Percentiles rank a stretch among this genome's conserved stretches.
Conservation (phyloP, 2,797 vertebrate genomes). For the Allobates femoralis region DNA sequence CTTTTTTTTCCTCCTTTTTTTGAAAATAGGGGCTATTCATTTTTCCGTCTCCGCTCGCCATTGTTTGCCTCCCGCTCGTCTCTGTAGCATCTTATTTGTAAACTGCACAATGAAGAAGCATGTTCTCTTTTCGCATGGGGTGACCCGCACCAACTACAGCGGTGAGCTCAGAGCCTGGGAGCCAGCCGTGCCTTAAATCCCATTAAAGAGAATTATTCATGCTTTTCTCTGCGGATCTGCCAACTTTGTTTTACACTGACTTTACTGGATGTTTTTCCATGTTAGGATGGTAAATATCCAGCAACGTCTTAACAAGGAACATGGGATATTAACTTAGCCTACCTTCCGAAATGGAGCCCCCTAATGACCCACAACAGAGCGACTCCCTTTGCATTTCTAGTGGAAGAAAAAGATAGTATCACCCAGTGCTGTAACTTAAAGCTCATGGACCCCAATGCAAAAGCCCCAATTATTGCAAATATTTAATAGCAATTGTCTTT, state of each 20-base stretch:
- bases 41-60: constrained; percentile 8
- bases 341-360: too few relatives aligned
- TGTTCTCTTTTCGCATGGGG: constrained; percentile 10
- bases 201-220: constrained; percentile 22
- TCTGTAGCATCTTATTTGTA: constrained; percentile 41
- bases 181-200: neutral
- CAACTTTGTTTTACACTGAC: constrained; percentile 21
- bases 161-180: neutral
- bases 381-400: too few relatives aligned
- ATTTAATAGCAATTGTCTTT: too few relatives aligned
- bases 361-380: too few relatives aligned
- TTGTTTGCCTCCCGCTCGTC: constrained; percentile 35
- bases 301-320: too few relatives aligned
- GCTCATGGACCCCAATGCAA: too few relatives aligned
- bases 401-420: too few relatives aligned
- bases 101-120: constrained; percentile 43
- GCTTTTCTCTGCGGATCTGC: neutral
- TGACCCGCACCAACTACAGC: neutral
- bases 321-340: too few relatives aligned
- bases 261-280: neutral
- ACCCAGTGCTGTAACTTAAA: too few relatives aligned
- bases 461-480: too few relatives aligned
- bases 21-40: constrained; percentile 49
- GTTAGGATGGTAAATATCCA: too few relatives aligned
- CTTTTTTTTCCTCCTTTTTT: constrained; percentile 18